Conservation (phyloP, 1,140 invertebrate species). For the Scylla paramamosain region DNA sequence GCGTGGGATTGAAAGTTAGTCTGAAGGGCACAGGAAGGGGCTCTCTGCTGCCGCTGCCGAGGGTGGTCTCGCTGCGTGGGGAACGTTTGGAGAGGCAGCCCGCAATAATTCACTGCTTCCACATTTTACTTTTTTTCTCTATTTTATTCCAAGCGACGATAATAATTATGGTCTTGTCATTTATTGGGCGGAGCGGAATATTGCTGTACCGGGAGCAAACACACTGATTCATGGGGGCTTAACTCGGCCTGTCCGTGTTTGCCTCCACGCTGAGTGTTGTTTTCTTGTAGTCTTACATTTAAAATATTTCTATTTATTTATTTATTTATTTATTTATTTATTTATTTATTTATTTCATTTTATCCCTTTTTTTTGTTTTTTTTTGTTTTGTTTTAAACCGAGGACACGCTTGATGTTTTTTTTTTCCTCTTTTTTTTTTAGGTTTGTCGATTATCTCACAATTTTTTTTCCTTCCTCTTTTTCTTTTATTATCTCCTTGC, state of each 20-base stretch:
- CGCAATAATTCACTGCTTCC: background rate
- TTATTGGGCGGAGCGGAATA: background rate
- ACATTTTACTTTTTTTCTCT: background rate
- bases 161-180: background rate
- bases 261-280: no score
- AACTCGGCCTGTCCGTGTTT: background rate
- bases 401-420: no score
- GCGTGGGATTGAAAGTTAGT: slow-evolving; percentile 21
- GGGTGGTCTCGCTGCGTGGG: background rate
- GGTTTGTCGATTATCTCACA: no score
- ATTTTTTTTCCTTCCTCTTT: no score
- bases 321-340: no score
- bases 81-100: background rate
- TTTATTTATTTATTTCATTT: background rate
- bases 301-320: no score
- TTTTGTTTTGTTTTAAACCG: no score
- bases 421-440: no score
- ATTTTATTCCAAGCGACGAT: background rate
- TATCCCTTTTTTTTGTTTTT: no score
- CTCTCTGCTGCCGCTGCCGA: background rate
- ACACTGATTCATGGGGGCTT: background rate
- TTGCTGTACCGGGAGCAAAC: background rate
- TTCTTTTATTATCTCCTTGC: no score
- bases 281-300: background rate
- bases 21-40: background rate